Conservation (phyloP, 2,113 vertebrate species). For the Micromys minutus region DNA sequence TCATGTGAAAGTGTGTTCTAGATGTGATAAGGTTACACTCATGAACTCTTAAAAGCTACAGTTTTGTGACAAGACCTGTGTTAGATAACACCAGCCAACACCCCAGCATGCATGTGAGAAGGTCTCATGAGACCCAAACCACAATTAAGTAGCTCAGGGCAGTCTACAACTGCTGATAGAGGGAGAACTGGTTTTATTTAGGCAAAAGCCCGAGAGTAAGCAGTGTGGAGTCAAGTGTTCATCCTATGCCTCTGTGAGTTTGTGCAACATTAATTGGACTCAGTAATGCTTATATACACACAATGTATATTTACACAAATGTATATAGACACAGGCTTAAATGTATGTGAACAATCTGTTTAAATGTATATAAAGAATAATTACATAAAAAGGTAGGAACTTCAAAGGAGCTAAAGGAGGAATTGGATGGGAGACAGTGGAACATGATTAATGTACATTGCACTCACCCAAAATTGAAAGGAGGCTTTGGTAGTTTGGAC, state of each 20-base stretch:
- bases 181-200: background rate
- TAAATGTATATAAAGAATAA: background rate
- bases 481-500: background rate
- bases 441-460: background rate
- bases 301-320: background rate
- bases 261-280: background rate
- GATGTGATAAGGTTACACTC: background rate
- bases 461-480: background rate
- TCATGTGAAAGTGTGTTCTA: background rate
- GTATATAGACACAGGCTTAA: background rate
- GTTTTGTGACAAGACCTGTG: background rate
- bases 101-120: background rate
- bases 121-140: background rate
- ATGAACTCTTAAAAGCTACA: background rate
- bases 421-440: background rate
- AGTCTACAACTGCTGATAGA: background rate
- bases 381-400: too few relatives aligned
- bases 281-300: background rate
- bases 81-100: background rate
- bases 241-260: background rate
- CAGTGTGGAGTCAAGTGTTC: background rate
- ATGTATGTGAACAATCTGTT: background rate
- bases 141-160: background rate
- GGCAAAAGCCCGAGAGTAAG: background rate
- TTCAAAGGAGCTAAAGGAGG: background rate